phyloP scores from a whole-genome alignment of 2,888 invertebrate species.

The Pheosia gnoma region DNA sequence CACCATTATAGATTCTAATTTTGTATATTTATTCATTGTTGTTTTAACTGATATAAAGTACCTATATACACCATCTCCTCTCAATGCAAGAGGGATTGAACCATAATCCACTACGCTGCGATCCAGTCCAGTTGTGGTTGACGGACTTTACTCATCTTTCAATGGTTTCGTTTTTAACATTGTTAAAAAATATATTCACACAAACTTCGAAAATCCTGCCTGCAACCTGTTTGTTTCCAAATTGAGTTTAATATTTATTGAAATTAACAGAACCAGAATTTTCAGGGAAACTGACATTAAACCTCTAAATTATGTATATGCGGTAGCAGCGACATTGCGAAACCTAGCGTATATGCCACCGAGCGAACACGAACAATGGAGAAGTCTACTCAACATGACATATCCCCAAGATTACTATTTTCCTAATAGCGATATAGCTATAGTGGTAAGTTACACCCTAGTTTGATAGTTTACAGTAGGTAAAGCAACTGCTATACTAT shows the following conservation, averaged over 20 bases:
- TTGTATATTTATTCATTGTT: too few species aligned
- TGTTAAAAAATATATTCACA: too few species aligned
- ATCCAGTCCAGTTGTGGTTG: too few species aligned
- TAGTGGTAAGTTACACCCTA: constrained; percentile 21
- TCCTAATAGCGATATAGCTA: constrained; percentile 18
- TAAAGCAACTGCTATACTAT: too few species aligned
- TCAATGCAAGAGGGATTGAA: too few species aligned
- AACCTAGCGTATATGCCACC: constrained; percentile 1
- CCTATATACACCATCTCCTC: too few species aligned
- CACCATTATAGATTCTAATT: too few species aligned
- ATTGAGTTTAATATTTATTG: background rate
- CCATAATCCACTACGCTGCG: too few species aligned
- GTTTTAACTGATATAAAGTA: too few species aligned
- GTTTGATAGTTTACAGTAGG: background rate
- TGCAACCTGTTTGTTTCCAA: background rate
- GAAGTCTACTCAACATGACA: constrained; percentile 8
- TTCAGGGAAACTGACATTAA: background rate
- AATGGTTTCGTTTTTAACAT: too few species aligned
- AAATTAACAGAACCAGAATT: background rate
- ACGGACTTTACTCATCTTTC: too few species aligned
- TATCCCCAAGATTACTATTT: constrained; percentile 12
- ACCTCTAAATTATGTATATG: constrained; percentile 8
- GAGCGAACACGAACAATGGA: constrained; percentile 20
- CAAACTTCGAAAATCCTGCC: too few species aligned
- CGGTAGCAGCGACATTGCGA: constrained; percentile 20